A percentile compares a stretch with the other conserved stretches of the same genome.
Conservation (phyloP, 2,888 invertebrate genomes). For the Orthonevra nobilis region DNA sequence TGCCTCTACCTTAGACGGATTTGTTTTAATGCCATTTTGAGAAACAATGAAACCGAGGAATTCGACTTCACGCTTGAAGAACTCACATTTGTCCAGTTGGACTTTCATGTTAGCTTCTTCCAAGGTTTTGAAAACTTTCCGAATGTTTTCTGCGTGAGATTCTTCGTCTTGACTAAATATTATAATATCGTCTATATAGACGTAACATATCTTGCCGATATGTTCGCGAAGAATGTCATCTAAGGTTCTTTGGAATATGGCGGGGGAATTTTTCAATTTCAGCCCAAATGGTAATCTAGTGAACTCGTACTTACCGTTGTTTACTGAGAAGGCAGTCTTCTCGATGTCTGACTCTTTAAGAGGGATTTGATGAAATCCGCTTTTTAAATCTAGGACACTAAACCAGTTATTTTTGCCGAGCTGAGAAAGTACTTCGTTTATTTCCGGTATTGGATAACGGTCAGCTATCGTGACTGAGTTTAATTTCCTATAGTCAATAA, state of each 20-base stretch:
- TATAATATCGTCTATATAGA: constrained; percentile 72
- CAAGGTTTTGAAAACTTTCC: not conserved
- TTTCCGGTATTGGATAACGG: not conserved
- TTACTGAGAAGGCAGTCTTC: constrained; percentile 53
- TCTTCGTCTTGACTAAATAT: constrained; percentile 73
- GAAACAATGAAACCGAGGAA: too few relatives aligned
- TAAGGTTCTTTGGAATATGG: constrained; percentile 71
- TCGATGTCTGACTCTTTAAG: not conserved
- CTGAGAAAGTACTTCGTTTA: constrained; percentile 23
- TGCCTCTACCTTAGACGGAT: too few relatives aligned
- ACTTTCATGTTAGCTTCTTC: not conserved
- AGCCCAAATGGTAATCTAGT: constrained; percentile 71
- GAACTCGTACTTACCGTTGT: constrained; percentile 71
- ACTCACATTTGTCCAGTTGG: not conserved
- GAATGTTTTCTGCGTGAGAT: too few relatives aligned
- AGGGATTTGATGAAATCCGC: constrained; percentile 23
- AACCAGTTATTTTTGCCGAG: constrained; percentile 20
- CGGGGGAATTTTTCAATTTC: not conserved
- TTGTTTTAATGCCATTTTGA: too few relatives aligned
- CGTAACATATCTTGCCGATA: too few relatives aligned
- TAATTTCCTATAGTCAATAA: too few relatives aligned
- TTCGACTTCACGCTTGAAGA: too few relatives aligned
- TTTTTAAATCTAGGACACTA: constrained; percentile 8
- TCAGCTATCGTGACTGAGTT: not conserved
- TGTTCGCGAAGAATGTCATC: constrained; percentile 71